phyloP scores from a whole-genome alignment of 2,888 invertebrate genomes.

The Psococerastis gibbosa region DNA sequence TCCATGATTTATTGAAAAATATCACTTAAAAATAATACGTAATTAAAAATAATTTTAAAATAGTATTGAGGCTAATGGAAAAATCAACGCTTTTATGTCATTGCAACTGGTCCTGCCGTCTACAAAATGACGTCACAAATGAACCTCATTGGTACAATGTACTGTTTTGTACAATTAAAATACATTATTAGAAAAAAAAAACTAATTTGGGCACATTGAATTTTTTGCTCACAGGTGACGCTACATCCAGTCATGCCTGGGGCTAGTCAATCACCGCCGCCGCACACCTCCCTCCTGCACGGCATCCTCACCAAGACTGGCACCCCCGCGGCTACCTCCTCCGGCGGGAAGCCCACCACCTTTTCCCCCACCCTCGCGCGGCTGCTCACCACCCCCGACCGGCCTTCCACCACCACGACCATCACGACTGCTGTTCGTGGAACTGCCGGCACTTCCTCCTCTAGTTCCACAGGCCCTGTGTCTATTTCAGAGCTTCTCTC shows the following conservation, averaged over 20 bases:
- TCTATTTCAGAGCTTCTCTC: constrained; percentile 31
- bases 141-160: too few relatives aligned
- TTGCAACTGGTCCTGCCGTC: too few relatives aligned
- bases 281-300: constrained; percentile 48
- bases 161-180: too few relatives aligned
- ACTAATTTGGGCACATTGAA: too few relatives aligned
- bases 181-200: too few relatives aligned
- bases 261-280: constrained; percentile 21
- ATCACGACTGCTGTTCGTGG: constrained; percentile 21
- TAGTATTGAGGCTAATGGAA: too few relatives aligned
- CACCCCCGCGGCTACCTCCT: neutral
- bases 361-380: constrained; percentile 66
- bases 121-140: too few relatives aligned
- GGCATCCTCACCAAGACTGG: constrained; percentile 48
- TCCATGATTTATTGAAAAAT: too few relatives aligned
- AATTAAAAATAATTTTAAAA: too few relatives aligned
- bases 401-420: constrained; percentile 21
- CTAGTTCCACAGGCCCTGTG: constrained; percentile 7
- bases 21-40: too few relatives aligned
- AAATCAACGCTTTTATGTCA: too few relatives aligned
- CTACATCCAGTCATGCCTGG: constrained; percentile 45
- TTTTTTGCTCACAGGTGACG: constrained; percentile 22
- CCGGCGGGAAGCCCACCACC: constrained; percentile 32
- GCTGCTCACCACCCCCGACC: constrained; percentile 47
- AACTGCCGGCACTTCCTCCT: constrained; percentile 15